These are phyloP conservation scores for Anthopleura xanthogrammica DNA, from an alignment of 92 coral and sea anemone genomes.

Conservation along the genomic window DNA sequence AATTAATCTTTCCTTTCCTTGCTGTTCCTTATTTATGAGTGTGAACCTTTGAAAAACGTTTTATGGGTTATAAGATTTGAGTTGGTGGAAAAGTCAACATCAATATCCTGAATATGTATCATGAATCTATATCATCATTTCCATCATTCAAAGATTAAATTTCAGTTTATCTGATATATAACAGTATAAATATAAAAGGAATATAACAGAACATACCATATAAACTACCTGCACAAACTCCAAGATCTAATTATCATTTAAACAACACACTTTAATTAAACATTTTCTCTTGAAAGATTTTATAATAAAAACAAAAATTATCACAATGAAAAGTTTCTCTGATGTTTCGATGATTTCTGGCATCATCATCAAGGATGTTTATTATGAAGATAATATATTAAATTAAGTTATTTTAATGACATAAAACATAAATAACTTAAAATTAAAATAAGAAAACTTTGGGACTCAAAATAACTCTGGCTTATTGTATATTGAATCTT, in stretches of 20 bases:
- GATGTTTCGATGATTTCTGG: too few relatives aligned
- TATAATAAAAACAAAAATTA: too few relatives aligned
- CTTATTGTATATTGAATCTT: too few relatives aligned
- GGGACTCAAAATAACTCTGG: too few relatives aligned
- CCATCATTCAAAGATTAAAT: background rate
- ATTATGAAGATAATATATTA: too few relatives aligned
- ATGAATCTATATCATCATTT: background rate
- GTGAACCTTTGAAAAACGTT: background rate
- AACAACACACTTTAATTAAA: background rate
- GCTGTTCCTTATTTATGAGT: background rate
- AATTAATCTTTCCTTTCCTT: conserved; percentile 2
- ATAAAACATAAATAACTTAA: too few relatives aligned
- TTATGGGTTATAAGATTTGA: background rate
- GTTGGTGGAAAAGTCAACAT: background rate
- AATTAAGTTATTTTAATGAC: too few relatives aligned
- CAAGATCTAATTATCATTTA: background rate
- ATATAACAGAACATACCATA: background rate
- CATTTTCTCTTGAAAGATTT: too few relatives aligned
- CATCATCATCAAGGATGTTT: too few relatives aligned
- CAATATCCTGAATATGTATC: background rate
- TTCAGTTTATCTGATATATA: background rate
- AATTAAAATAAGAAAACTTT: too few relatives aligned
- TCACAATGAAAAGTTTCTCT: too few relatives aligned
- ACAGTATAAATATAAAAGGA: background rate
- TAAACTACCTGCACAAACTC: background rate